Percentiles rank a stretch among this genome's conserved stretches.
phyloP scores from a whole-genome alignment of 2,888 invertebrate genomes.

The Anarsia innoxiella region DNA sequence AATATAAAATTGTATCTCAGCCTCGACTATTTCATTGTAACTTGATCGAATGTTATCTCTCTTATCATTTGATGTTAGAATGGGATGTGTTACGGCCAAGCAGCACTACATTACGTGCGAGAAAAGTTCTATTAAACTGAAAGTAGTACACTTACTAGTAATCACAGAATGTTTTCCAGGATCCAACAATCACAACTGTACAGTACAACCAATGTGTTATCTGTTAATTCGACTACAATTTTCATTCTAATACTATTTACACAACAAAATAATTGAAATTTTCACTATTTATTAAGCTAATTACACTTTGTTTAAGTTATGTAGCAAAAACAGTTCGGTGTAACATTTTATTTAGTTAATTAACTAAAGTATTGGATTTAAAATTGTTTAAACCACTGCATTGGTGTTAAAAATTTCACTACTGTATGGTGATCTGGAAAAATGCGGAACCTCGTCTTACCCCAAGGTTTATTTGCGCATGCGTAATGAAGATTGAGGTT shows the following conservation, averaged over 20 bases:
- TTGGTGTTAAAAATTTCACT: constrained; percentile 13
- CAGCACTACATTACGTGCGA: no score
- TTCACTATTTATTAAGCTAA: constrained; percentile 5
- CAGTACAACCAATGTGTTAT: no score
- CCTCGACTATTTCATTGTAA: no score
- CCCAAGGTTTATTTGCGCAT: constrained; percentile 42
- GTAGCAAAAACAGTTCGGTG: not conserved
- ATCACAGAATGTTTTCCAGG: no score
- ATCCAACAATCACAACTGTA: no score
- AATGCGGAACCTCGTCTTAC: constrained; percentile 21
- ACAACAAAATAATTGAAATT: constrained; percentile 11
- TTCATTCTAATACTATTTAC: constrained; percentile 9
- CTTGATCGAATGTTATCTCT: no score
- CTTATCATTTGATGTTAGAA: no score
- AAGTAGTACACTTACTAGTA: no score
- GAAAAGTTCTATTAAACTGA: no score
- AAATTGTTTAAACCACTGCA: constrained; percentile 8
- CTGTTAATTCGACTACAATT: no score
- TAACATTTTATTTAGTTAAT: not conserved
- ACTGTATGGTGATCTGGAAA: constrained; percentile 14
- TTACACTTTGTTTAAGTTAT: not conserved
- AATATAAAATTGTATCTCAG: no score
- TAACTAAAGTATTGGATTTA: constrained; percentile 8
- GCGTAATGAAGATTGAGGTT: constrained; percentile 49
- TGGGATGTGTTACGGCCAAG: no score